Conservation (phyloP, 2,113 vertebrate species). For the Pongo pygmaeus region DNA sequence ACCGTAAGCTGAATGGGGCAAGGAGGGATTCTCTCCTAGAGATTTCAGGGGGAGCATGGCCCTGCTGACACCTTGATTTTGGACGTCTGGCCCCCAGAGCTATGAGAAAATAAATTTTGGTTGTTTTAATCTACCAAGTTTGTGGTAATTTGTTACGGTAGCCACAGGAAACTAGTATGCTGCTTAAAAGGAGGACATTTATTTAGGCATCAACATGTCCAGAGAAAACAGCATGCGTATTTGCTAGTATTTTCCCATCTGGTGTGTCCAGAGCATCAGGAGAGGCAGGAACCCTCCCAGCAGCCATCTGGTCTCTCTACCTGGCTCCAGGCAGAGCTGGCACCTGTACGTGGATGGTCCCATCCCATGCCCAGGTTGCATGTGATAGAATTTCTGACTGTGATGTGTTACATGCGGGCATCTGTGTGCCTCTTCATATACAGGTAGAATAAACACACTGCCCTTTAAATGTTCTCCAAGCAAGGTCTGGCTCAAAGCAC, state of each 20-base stretch:
- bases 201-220: background rate
- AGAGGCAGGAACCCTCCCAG: slow-evolving; percentile 1
- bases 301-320: slow-evolving; percentile 27
- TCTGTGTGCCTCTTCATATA: background rate
- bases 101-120: background rate
- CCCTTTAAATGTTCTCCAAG: background rate
- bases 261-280: background rate
- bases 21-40: background rate
- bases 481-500: slow-evolving; percentile 22
- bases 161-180: background rate
- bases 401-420: background rate
- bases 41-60: background rate
- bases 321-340: slow-evolving; percentile 4
- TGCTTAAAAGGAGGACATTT: slow-evolving; percentile 12
- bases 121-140: background rate
- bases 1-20: background rate
- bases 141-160: background rate
- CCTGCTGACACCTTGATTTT: background rate
- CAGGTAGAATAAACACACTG: background rate
- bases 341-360: background rate
- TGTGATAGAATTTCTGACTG: background rate
- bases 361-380: background rate
- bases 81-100: background rate
- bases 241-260: slow-evolving; percentile 28
- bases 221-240: background rate